A percentile compares a stretch with the other conserved stretches of the same genome.
phyloP scores from a whole-genome alignment of 2,113 vertebrate species.

The Plecotus auritus region DNA sequence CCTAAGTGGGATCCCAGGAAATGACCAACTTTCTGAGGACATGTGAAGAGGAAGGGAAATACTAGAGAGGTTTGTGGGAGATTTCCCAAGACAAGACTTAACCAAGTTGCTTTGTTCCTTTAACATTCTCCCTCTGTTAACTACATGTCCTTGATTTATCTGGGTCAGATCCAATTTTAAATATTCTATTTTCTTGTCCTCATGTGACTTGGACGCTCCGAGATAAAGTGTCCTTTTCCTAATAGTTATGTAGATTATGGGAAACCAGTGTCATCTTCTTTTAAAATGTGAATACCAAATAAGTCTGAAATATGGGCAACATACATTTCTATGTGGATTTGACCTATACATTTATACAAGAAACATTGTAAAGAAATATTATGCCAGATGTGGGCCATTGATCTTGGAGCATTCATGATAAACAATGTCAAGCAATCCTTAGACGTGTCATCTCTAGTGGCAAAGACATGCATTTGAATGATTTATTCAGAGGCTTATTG shows the following conservation, averaged over 20 bases:
- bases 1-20: neutral
- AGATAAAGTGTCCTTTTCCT: neutral
- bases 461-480: neutral
- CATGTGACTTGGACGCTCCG: neutral
- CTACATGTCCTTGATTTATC: neutral
- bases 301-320: neutral
- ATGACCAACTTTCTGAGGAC: neutral
- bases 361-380: neutral
- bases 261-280: neutral
- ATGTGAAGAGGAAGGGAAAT: neutral
- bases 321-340: neutral
- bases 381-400: neutral
- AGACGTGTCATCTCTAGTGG: neutral
- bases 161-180: neutral
- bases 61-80: neutral
- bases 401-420: neutral
- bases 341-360: neutral
- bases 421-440: neutral
- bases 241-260: neutral
- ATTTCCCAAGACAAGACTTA: neutral
- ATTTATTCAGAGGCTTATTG: neutral
- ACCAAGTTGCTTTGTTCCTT: neutral
- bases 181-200: slow-evolving; percentile 1
- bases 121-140: neutral
- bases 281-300: neutral